These are phyloP conservation scores for Malacosoma neustria DNA, from an alignment of 2,888 invertebrate species.

Conservation along the genomic window DNA sequence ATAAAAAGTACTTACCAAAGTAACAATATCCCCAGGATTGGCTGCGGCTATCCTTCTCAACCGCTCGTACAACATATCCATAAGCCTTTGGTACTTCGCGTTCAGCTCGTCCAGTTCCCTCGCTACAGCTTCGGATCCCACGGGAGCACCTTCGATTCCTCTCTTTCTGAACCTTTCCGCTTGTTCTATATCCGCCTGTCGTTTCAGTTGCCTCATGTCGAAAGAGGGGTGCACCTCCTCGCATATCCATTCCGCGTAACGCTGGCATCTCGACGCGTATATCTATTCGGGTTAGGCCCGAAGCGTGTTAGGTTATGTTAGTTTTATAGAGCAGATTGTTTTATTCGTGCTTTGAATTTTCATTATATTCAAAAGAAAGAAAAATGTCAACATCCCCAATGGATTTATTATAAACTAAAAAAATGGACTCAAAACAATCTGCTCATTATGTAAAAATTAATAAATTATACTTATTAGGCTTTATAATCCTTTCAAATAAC, in stretches of 20 bases:
- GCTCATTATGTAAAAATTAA: not conserved
- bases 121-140: conserved; percentile 84
- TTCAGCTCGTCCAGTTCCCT: conserved; percentile 88
- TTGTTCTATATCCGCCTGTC: conserved; percentile 53
- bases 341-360: conserved; percentile 8
- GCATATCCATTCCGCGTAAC: conserved; percentile 88
- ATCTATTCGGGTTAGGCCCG: conserved; percentile 78
- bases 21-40: conserved; percentile 82
- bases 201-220: conserved; percentile 71
- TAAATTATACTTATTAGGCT: not conserved
- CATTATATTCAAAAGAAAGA: not conserved
- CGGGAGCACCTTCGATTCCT: conserved; percentile 35
- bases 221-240: conserved; percentile 88
- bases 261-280: conserved; percentile 88
- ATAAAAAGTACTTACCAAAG: conserved; percentile 80
- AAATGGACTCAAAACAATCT: conserved; percentile 1
- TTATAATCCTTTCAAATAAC: conserved; percentile 10
- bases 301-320: conserved; percentile 71
- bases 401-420: no score
- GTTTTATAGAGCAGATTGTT: conserved; percentile 39
- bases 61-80: conserved; percentile 81
- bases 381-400: not conserved
- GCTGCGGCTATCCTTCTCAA: conserved; percentile 79
- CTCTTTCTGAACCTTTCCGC: conserved; percentile 49
- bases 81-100: conserved; percentile 82